phyloP scores from a whole-genome alignment of 2,888 invertebrate genomes.

The Scelioninae gen. 2 region DNA sequence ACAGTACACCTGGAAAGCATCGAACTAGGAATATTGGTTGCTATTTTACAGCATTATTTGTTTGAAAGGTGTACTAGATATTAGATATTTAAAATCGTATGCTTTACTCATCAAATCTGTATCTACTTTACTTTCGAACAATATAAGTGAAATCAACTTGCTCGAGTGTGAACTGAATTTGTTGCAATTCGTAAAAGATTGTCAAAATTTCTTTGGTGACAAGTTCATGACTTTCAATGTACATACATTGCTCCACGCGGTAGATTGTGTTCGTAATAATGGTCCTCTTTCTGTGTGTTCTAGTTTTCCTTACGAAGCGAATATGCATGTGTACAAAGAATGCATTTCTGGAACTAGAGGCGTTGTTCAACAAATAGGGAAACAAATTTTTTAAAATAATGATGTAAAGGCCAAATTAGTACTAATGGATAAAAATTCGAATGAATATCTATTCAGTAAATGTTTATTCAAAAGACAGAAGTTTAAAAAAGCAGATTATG shows the following conservation, averaged over 20 bases:
- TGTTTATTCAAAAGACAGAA: constrained; percentile 10
- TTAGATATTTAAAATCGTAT: constrained; percentile 18
- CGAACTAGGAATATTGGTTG: constrained; percentile 54
- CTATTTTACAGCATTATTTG: constrained; percentile 51
- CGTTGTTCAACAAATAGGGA: constrained; percentile 30
- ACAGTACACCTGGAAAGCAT: constrained; percentile 37
- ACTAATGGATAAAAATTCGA: background rate
- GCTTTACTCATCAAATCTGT: constrained; percentile 34
- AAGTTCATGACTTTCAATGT: constrained; percentile 36
- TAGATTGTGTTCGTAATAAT: constrained; percentile 6
- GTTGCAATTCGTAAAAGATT: constrained; percentile 12
- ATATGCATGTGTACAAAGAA: constrained; percentile 26
- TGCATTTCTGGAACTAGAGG: constrained; percentile 10
- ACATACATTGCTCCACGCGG: constrained; percentile 28
- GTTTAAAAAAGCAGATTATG: background rate
- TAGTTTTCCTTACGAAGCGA: constrained; percentile 30
- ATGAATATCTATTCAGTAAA: constrained; percentile 10
- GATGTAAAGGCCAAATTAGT: constrained; percentile 10
- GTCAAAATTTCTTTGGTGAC: constrained; percentile 17
- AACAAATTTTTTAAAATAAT: constrained; percentile 16
- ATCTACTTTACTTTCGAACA: constrained; percentile 7
- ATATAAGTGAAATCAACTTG: constrained; percentile 26
- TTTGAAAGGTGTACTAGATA: constrained; percentile 18
- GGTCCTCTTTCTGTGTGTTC: constrained; percentile 31
- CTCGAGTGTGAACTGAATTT: constrained; percentile 22